Evolutionary conservation across 2,113 vertebrate genomes (phyloP).

Genomic region (Acanthochromis polyacanthus): DNA sequence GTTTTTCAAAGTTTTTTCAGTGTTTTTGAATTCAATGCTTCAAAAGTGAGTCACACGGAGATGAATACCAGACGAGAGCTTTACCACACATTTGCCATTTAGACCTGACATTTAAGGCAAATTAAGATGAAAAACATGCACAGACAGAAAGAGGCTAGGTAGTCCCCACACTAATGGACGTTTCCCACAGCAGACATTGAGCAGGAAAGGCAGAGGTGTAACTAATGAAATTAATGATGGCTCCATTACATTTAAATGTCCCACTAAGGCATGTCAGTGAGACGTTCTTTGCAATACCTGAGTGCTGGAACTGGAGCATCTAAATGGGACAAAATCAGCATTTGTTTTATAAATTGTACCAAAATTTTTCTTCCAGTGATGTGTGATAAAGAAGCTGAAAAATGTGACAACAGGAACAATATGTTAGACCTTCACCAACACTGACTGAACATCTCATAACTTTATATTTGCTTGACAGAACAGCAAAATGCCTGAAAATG

Average conservation of each 20-base stretch:
- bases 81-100: no score
- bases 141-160: slow-evolving; percentile 1
- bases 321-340: slow-evolving; percentile 14
- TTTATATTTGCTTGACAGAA: neutral
- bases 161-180: neutral
- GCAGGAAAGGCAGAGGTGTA: slow-evolving; percentile 2
- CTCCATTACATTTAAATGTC: slow-evolving; percentile 28
- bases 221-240: slow-evolving; percentile 34
- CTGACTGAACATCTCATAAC: slow-evolving; percentile 26
- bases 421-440: slow-evolving; percentile 10
- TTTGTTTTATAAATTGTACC: slow-evolving; percentile 8
- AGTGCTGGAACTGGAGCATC: slow-evolving; percentile 4
- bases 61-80: no score
- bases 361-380: neutral
- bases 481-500: slow-evolving; percentile 33
- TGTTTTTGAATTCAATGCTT: neutral
- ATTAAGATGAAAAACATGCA: neutral
- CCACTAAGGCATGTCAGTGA: neutral
- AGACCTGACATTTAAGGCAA: neutral
- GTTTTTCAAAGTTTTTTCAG: no score
- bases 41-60: neutral
- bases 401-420: neutral
- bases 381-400: neutral
- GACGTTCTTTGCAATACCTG: neutral
- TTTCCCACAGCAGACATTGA: slow-evolving; percentile 9